Evolutionary conservation across 2,888 invertebrate species (phyloP), one percentile per base, ranked within the genome.

Genomic region (Raillietiella orientalis): DNA sequence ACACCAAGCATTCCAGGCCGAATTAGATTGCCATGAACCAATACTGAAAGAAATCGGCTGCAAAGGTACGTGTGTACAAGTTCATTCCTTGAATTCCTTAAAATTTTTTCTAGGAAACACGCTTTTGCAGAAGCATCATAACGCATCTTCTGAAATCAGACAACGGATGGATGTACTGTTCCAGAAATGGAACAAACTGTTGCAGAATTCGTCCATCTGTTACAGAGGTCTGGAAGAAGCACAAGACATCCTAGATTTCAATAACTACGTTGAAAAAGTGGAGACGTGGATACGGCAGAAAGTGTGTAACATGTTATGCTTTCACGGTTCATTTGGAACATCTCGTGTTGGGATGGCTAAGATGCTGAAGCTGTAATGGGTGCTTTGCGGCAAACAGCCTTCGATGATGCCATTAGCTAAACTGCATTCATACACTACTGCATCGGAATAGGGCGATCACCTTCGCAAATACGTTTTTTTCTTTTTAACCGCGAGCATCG

Each of bases 241-340:
- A 0, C 77, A 84, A 42, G 93, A 93, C 40, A 82, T 96, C 30
- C 54, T 96, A 14, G 77, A 84, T 45, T 96, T 96, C 49, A 82
- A 87, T 45, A 87, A 79, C 40, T 75, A 87, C 39, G 57, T 84
- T 27, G 84, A 90, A 40, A 79, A 84, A 46, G 75, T 87, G 26
- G 77, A 84, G 39, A 69, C 75, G 6, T 96, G 93, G 93, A 84
- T 96, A 36, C 55, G 87, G 21, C 90, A 93, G 41, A 93, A 90
- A 51, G 62, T 74, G 66, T 66, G 62, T n/a, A n/a, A n/a, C n/a
- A n/a, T n/a, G n/a, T n/a, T n/a, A n/a, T n/a, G n/a, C n/a, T n/a
- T n/a, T n/a, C n/a, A n/a, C n/a, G n/a, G n/a, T n/a, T n/a, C n/a
- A n/a, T n/a, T n/a, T n/a, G n/a, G n/a, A n/a, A n/a, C n/a, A n/a